Evolutionary conservation across 2,113 vertebrate genomes (phyloP).

Genomic region (Oncorhynchus nerka): DNA sequence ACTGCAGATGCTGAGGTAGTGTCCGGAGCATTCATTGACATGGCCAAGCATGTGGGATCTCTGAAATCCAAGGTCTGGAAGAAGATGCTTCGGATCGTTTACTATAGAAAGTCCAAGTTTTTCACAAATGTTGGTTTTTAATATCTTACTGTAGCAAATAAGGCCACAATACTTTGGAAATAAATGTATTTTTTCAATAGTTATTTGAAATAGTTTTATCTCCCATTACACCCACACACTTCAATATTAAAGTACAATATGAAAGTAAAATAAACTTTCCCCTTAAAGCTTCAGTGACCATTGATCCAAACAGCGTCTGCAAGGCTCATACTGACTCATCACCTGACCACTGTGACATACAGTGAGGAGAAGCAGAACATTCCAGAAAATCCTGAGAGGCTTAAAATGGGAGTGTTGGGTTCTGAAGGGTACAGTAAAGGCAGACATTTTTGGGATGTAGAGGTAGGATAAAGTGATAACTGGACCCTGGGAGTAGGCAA

Average conservation of each 20-base stretch:
- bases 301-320: slow-evolving; percentile 69
- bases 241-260: background rate
- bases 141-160: background rate
- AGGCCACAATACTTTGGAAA: too few species aligned
- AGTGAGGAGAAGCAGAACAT: slow-evolving; percentile 57
- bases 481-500: slow-evolving; percentile 69
- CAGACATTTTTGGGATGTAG: slow-evolving; percentile 62
- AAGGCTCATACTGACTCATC: slow-evolving; percentile 65
- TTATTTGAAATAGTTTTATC: too few species aligned
- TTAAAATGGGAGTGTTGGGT: slow-evolving; percentile 61
- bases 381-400: slow-evolving; percentile 66
- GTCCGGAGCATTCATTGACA: slow-evolving; percentile 55
- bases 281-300: slow-evolving; percentile 63
- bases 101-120: slow-evolving; percentile 57
- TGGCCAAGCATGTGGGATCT: slow-evolving; percentile 60
- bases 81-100: slow-evolving; percentile 56
- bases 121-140: background rate
- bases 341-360: slow-evolving; percentile 59
- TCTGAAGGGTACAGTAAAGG: slow-evolving; percentile 51
- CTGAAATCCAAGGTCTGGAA: slow-evolving; percentile 59
- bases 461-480: slow-evolving; percentile 60
- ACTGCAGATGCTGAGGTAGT: slow-evolving; percentile 26
- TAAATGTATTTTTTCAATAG: background rate
- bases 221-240: too few species aligned
- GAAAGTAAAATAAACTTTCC: background rate